These are phyloP conservation scores for Watsonalla binaria DNA, from an alignment of 2,888 invertebrate genomes.

Conservation along the genomic window DNA sequence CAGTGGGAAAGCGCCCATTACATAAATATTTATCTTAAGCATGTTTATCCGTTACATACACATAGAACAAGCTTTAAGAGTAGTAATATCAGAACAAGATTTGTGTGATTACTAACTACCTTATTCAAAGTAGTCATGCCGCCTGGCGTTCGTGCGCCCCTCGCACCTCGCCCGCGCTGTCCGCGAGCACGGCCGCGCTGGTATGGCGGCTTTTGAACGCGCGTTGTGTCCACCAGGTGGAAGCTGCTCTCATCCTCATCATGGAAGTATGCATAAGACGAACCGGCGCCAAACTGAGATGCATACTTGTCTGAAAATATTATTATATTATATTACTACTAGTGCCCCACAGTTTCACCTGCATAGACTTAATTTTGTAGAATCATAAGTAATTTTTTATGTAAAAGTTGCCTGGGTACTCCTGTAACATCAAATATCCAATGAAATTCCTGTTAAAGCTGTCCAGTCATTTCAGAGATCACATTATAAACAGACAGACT, in stretches of 20 bases:
- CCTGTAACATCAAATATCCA: too few species aligned
- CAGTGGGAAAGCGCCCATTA: too few species aligned
- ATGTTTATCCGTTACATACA: conserved; percentile 12
- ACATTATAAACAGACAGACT: too few species aligned
- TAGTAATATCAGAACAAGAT: neutral
- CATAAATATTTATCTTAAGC: too few species aligned
- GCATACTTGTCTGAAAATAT: conserved; percentile 87
- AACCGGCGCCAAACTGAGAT: conserved; percentile 95
- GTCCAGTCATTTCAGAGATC: too few species aligned
- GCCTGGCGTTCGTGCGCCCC: conserved; percentile 83
- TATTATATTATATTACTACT: neutral
- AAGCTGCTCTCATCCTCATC: conserved; percentile 99
- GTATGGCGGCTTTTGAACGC: conserved; percentile 93
- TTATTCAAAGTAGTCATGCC: conserved; percentile 91
- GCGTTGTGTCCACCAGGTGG: conserved; percentile 97
- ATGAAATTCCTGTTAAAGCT: too few species aligned
- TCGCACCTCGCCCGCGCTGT: conserved; percentile 84
- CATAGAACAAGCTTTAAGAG: too few species aligned
- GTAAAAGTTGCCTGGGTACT: too few species aligned
- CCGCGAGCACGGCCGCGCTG: conserved; percentile 94
- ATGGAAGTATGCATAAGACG: conserved; percentile 98
- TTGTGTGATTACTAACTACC: conserved; percentile 49
- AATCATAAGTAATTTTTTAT: neutral
- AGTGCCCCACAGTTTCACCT: too few species aligned
- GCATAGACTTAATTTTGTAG: neutral